These are phyloP conservation scores for Odocoileus virginianus DNA, from an alignment of 2,113 vertebrate genomes.

Conservation along the genomic window DNA sequence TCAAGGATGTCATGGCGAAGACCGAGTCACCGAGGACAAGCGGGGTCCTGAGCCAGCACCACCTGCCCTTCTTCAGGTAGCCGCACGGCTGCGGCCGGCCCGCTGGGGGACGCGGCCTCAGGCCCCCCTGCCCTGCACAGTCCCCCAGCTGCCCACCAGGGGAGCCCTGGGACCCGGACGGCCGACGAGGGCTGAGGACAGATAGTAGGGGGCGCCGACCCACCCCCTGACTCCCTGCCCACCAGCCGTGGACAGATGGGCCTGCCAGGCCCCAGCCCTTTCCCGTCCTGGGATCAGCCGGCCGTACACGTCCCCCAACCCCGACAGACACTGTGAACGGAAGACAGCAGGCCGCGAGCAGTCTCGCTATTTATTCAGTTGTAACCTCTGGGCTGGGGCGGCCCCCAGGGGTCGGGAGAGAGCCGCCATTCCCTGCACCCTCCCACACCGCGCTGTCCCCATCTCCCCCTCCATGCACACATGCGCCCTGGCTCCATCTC, in stretches of 20 bases:
- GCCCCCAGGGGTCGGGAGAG: slow-evolving; percentile 46
- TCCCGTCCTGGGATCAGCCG: slow-evolving; percentile 17
- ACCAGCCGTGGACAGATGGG: slow-evolving; percentile 44
- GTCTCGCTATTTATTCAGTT: slow-evolving; percentile 70
- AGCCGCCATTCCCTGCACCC: neutral
- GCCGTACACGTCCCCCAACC: neutral
- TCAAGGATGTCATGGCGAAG: slow-evolving; percentile 94
- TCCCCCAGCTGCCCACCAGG: slow-evolving; percentile 54
- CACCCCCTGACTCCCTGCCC: slow-evolving; percentile 34
- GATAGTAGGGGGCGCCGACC: slow-evolving; percentile 29
- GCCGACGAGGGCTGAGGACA: slow-evolving; percentile 65
- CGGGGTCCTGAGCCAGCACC: slow-evolving; percentile 91
- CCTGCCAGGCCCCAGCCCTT: neutral
- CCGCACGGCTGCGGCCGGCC: slow-evolving; percentile 61
- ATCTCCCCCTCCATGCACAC: neutral
- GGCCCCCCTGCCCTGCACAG: slow-evolving; percentile 43
- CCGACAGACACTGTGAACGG: slow-evolving; percentile 74
- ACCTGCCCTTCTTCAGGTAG: slow-evolving; percentile 97
- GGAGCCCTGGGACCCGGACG: slow-evolving; percentile 55
- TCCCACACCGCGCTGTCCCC: neutral
- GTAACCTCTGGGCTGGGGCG: slow-evolving; percentile 54
- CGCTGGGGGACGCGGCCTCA: slow-evolving; percentile 9
- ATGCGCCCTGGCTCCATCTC: neutral
- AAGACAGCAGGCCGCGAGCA: slow-evolving; percentile 59
- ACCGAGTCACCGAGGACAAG: slow-evolving; percentile 95